Evolutionary conservation across 2,888 invertebrate species (phyloP).

Genomic region (Eulithis testata): DNA sequence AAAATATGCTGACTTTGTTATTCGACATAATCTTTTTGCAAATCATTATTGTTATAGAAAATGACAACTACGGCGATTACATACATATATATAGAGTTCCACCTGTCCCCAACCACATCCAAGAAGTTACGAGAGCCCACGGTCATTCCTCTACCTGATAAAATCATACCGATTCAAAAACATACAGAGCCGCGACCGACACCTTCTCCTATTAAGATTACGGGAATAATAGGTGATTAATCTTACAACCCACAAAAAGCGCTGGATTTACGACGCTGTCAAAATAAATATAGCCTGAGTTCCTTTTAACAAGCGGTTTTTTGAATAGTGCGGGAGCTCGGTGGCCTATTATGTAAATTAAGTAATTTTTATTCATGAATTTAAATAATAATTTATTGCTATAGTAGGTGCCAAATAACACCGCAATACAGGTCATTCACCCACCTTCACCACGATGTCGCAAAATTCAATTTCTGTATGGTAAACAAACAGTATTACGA

Average conservation of each 20-base stretch:
- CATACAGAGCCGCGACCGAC: slow-evolving; percentile 47
- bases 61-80: neutral
- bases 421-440: too few relatives aligned
- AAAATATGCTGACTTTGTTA: too few relatives aligned
- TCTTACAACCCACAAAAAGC: slow-evolving; percentile 68
- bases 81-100: neutral
- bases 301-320: slow-evolving; percentile 61
- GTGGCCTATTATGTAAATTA: neutral
- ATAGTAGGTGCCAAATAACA: too few relatives aligned
- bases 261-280: slow-evolving; percentile 71
- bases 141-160: slow-evolving; percentile 23
- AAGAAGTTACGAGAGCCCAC: slow-evolving; percentile 21
- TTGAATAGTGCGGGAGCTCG: slow-evolving; percentile 41
- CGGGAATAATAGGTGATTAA: slow-evolving; percentile 79
- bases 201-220: slow-evolving; percentile 79
- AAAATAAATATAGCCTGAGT: slow-evolving; percentile 73
- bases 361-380: neutral
- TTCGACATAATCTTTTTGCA: too few relatives aligned
- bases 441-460: too few relatives aligned
- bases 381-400: too few relatives aligned
- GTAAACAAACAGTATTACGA: too few relatives aligned
- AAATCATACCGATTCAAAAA: slow-evolving; percentile 43
- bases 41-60: too few relatives aligned
- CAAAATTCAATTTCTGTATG: too few relatives aligned
- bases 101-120: slow-evolving; percentile 15